Evolutionary conservation across 2,113 vertebrate genomes (phyloP).

Genomic region (Psilopsiagon aymara): DNA sequence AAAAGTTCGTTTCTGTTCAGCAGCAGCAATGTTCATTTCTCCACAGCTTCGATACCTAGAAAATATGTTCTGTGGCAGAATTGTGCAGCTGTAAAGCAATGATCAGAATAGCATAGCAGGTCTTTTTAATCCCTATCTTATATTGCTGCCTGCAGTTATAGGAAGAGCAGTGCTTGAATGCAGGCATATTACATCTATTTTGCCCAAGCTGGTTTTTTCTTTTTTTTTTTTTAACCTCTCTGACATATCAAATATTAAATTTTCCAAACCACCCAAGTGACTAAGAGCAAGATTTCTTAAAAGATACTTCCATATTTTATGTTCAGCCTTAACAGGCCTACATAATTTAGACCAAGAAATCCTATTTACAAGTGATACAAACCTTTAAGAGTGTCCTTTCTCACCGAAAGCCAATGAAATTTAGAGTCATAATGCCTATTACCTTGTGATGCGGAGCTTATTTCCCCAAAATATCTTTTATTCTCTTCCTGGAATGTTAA

Average conservation of each 20-base stretch:
- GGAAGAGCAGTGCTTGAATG: neutral
- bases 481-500: neutral
- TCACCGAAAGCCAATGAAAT: conserved; percentile 5
- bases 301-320: conserved; percentile 4
- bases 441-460: neutral
- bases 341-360: neutral
- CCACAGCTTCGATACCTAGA: conserved; percentile 1
- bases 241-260: conserved; percentile 18
- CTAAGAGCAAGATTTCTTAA: neutral
- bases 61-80: conserved; percentile 13
- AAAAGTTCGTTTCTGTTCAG: neutral
- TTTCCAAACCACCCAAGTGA: conserved; percentile 6
- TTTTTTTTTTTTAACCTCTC: neutral
- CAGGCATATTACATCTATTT: conserved; percentile 18
- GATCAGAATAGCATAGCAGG: conserved; percentile 1
- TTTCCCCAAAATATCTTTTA: neutral
- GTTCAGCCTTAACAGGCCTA: neutral
- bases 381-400: neutral
- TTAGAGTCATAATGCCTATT: conserved; percentile 1
- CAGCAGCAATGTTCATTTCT: neutral
- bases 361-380: conserved; percentile 21
- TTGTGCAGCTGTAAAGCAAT: conserved; percentile 20
- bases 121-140: conserved; percentile 42
- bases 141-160: conserved; percentile 10
- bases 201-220: neutral